Evolutionary conservation across 2,888 invertebrate species (phyloP), one percentile per base, ranked within the genome.

Genomic region (Reticulitermes lucifugus): DNA sequence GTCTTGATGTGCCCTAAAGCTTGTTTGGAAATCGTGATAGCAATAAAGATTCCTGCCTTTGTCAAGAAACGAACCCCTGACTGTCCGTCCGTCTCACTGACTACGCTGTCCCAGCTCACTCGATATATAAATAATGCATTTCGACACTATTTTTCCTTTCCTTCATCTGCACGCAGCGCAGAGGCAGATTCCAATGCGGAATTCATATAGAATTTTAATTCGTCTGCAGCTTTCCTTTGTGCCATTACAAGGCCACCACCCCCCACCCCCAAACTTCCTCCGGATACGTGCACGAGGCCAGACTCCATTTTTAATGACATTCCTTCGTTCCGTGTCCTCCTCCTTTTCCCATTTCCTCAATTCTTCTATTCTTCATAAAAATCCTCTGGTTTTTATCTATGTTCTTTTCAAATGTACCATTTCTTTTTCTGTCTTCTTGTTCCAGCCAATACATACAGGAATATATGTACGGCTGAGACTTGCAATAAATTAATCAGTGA

Each of bases 131-230:
- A 55, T 55, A 55, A 55, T 55, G 14, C 14, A 55, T 55, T 18
- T 2, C 14, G 14, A 65, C n/a, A 65, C n/a, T 65, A 65, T 10
- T n/a, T 25, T 65, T n/a, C n/a, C 65, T n/a, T 65, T 25, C n/a
- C 65, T 65, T 65, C 65, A 14, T 6, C n/a, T 25, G 25, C n/a
- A 25, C 25, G 25, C 25, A 25, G 65, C n/a, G 12, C 14, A 21
- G 29, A 25, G 25, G n/a, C 46, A 79, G 51, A 79, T 55, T 46
- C 79, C 46, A 14, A 25, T 9, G 79, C 18, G 55, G 79, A 79
- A 80, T 41, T 60, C 59, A 60, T 80, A 80, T 80, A 18, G 80
- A 80, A 80, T 80, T 80, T 60, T 80, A 80, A 80, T 80, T 60
- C 59, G 21, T 35, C 6, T 59, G 18, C 60, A 18, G 55, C 73